Percentiles rank a stretch among this genome's conserved stretches.
Evolutionary conservation across 2,888 invertebrate species (phyloP).

Genomic region (Acanthosepion esculentum): DNA sequence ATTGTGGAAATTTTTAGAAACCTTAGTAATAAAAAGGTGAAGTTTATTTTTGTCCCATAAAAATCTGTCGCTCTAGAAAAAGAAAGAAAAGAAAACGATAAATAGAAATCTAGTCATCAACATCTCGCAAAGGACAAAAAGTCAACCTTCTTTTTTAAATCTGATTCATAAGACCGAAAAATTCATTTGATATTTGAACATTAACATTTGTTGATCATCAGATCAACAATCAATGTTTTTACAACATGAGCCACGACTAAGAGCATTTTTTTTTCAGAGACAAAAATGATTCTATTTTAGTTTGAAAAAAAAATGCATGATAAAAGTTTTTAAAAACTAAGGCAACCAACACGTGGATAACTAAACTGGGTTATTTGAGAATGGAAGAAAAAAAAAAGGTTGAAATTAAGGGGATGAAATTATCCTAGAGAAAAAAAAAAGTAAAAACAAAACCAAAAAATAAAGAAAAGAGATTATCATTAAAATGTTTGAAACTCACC

Average conservation of each 20-base stretch:
- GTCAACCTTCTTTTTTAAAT: too few species aligned
- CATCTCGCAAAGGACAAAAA: too few species aligned
- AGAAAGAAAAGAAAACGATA: too few species aligned
- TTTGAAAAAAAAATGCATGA: too few species aligned
- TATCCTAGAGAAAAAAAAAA: neutral
- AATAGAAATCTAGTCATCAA: too few species aligned
- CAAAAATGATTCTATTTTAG: neutral
- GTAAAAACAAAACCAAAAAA: neutral
- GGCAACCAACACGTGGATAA: neutral
- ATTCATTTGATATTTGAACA: too few species aligned
- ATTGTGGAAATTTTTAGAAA: too few species aligned
- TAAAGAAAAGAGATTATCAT: neutral
- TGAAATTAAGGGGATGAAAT: neutral
- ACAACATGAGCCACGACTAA: neutral
- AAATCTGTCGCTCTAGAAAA: too few species aligned
- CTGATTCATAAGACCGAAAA: too few species aligned
- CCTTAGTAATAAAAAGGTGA: too few species aligned
- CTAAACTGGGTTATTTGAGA: neutral
- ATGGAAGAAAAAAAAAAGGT: neutral
- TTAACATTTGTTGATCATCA: too few species aligned
- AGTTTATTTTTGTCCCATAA: too few species aligned
- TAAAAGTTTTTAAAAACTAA: neutral
- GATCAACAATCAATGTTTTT: neutral
- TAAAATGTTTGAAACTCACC: slow-evolving; percentile 14
- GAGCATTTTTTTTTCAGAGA: neutral